These are phyloP conservation scores for Bathynomus jamesi DNA, from an alignment of 1,140 invertebrate species.

Conservation along the genomic window DNA sequence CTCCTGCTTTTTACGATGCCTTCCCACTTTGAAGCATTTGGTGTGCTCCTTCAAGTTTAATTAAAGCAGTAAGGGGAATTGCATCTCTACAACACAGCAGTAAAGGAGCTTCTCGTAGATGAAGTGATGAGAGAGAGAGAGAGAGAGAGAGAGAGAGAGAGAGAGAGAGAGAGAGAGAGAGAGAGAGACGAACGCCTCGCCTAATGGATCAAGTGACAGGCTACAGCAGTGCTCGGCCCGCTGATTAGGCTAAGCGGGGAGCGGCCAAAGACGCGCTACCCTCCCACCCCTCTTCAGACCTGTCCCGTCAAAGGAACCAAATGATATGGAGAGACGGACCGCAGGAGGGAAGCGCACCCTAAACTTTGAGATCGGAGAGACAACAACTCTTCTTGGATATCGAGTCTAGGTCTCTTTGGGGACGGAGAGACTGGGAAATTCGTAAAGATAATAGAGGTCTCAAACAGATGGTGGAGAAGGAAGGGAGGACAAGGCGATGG, in stretches of 20 bases:
- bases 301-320: neutral
- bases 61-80: constrained; percentile 1
- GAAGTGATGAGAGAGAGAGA: constrained; percentile 3
- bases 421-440: neutral
- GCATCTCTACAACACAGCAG: neutral
- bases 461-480: neutral
- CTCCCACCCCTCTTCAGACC: neutral
- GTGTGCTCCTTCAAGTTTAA: constrained; percentile 1
- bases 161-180: neutral
- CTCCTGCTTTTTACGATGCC: neutral
- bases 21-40: neutral
- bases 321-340: neutral
- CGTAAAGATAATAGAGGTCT: neutral
- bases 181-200: constrained; percentile 5
- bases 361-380: too few relatives aligned
- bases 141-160: neutral
- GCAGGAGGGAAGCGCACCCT: neutral
- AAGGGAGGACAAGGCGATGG: neutral
- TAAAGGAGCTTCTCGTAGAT: neutral
- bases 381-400: neutral
- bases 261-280: constrained; percentile 1
- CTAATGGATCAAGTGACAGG: constrained; percentile 22
- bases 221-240: neutral
- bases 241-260: neutral
- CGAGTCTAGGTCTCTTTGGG: neutral